Base-by-base conservation (phyloP, 2,113 vertebrate species). In the Bubo scandiacus region DNA sequence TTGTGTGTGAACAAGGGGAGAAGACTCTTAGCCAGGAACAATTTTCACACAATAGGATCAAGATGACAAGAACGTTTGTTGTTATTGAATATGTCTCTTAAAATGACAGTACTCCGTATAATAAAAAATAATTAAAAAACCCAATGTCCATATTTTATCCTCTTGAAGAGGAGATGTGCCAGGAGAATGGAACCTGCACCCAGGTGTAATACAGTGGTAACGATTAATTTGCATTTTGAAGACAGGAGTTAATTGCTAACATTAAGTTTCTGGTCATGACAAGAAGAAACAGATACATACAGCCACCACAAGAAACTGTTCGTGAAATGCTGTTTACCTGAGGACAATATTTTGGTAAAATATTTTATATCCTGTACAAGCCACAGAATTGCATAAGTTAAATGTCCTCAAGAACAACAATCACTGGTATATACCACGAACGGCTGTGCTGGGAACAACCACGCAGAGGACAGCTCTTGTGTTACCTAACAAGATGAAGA, bases 361-460 rank as follows among this genome's bases (percentile, higher is more conserved):
- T 71, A 77, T 6, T 67, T 65, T 71, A 21, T 67, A 90, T 86
- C 63, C 93, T 73, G 67, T 70, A 79, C 71, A 75, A 88, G 84
- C 88, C 79, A 59, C 47, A 57, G 89, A 92, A 95, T 95, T 94
- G 93, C 96, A 94, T 96, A 92, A 97, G 92, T 92, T 75, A 72
- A 45, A 61, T 11, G 55, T 89, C 91, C 92, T 92, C 83, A 70
- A 59, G 91, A 61, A 61, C 38, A 91, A 86, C 36, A 15, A 58
- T 17, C 84, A 57, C 63, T 3, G 51, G 90, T 29, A 36, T 6
- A 71, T 2, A 66, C 63, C 42, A 34, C 0, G 36, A 85, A 32
- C 1, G 62, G 83, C 84, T 71, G 96, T 13, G 72, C 75, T 86
- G 85, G 92, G 79, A 47, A 54, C 61, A 83, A 49, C 67, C 82